Conservation (phyloP, 2,113 vertebrate genomes). For the Elaphurus davidianus region DNA sequence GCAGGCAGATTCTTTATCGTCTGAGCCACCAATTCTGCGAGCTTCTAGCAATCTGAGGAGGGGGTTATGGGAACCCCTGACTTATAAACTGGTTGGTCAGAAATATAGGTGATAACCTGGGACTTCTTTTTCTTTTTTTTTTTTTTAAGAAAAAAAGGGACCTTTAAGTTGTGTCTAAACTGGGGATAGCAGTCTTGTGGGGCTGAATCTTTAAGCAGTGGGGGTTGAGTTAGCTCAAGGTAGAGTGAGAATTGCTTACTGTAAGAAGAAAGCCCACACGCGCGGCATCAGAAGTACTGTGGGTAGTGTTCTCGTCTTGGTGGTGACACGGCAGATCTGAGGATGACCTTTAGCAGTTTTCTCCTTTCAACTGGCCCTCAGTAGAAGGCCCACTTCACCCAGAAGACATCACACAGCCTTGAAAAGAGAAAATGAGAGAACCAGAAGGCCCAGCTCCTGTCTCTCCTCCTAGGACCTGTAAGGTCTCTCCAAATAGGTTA, state of each 20-base stretch:
- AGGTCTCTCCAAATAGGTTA: neutral
- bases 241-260: neutral
- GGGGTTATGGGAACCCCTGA: neutral
- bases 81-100: neutral
- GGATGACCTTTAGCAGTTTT: neutral
- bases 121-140: neutral
- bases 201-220: neutral
- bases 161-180: neutral
- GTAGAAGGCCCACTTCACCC: neutral
- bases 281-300: neutral
- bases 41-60: neutral
- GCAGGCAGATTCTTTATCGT: neutral
- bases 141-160: neutral
- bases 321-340: neutral
- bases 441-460: neutral
- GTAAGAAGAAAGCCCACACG: neutral
- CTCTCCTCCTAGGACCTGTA: neutral
- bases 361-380: neutral
- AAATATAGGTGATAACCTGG: neutral
- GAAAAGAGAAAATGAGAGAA: neutral
- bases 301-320: neutral
- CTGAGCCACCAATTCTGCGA: neutral
- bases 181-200: neutral
- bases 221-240: neutral
- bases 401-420: neutral